Percentiles rank a stretch among this genome's conserved stretches.
phyloP scores from a whole-genome alignment of 2,113 vertebrate genomes.

The Pteropus alecto region DNA sequence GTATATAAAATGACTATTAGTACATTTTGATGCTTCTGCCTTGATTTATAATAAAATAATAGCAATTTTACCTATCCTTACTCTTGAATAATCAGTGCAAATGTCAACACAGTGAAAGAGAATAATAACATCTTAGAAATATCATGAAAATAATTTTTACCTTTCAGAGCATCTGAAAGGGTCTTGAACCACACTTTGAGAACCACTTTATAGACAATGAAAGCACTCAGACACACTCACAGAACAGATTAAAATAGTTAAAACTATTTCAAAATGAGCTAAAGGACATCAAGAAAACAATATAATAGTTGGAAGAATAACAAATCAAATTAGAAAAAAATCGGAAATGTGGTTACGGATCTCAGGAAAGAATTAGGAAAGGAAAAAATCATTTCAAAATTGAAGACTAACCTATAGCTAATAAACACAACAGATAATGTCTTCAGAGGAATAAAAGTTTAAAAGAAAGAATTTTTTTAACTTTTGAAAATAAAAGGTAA shows the following conservation, averaged over 20 bases:
- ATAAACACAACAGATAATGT: neutral
- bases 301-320: neutral
- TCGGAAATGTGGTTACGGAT: neutral
- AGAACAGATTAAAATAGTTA: neutral
- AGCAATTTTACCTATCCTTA: neutral
- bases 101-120: neutral
- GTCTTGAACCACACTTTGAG: neutral
- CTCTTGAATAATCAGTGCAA: neutral
- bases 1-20: neutral
- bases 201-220: neutral
- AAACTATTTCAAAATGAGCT: neutral
- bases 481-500: neutral
- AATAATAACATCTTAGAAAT: neutral
- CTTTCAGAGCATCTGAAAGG: neutral
- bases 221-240: neutral
- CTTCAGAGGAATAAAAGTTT: neutral
- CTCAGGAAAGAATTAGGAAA: neutral
- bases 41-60: neutral
- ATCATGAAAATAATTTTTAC: neutral
- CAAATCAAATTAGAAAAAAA: neutral
- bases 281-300: neutral
- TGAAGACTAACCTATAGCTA: neutral
- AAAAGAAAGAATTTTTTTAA: neutral
- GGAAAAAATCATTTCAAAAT: neutral
- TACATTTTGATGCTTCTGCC: neutral